Conservation (phyloP, 2,113 vertebrate species). For the Ptilonorhynchus violaceus region DNA sequence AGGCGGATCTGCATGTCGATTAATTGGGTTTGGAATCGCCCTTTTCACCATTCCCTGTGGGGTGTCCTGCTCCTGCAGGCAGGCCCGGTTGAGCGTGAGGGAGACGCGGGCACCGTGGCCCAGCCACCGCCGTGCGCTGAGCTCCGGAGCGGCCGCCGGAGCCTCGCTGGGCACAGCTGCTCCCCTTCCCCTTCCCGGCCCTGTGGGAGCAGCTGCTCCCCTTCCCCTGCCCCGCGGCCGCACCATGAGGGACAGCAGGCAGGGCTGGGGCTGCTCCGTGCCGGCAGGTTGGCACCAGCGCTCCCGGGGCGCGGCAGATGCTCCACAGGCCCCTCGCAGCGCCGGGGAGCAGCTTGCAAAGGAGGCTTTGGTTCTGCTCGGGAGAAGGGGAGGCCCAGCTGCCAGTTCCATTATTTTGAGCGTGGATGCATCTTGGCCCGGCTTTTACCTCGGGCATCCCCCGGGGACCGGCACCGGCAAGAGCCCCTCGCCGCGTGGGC, state of each 20-base stretch:
- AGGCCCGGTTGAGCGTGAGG: not conserved
- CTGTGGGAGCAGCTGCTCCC: no score
- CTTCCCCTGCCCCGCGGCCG: not conserved
- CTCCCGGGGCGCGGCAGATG: not conserved
- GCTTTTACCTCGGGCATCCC: not conserved
- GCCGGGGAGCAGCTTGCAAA: not conserved
- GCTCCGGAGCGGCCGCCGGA: not conserved
- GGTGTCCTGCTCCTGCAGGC: not conserved
- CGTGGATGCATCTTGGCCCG: not conserved
- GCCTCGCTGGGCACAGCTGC: not conserved
- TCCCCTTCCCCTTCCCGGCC: not conserved
- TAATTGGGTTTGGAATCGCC: not conserved
- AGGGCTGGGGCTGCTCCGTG: not conserved
- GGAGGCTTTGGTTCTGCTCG: not conserved
- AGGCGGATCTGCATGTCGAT: not conserved
- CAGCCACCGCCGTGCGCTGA: rapidly evolving
- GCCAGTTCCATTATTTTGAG: not conserved
- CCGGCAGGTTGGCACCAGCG: not conserved
- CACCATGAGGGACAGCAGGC: not conserved
- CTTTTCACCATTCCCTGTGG: not conserved
- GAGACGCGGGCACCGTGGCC: not conserved
- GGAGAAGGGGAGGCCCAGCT: not conserved
- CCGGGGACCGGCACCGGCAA: not conserved
- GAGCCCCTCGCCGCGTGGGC: rapidly evolving
- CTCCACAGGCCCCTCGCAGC: not conserved